Base-by-base conservation (phyloP, 2,797 vertebrate species). In the Chelonia mydas region DNA sequence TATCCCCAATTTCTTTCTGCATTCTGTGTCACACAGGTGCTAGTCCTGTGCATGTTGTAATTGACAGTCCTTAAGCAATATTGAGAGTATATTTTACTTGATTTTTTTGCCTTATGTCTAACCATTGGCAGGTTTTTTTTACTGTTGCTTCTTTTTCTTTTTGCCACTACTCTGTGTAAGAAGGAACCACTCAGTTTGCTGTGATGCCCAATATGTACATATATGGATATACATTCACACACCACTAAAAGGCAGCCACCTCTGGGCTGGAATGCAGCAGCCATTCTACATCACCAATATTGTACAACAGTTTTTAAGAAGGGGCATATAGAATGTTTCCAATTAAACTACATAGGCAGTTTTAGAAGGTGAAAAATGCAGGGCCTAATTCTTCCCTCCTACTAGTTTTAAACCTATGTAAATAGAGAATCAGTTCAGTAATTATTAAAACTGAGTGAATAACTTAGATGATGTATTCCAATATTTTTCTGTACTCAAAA, bases 331-430 rank as follows among this genome's bases (percentile, higher is more conserved):
- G 54, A 23, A 5, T 1, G 27, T 8, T 83, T 17, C 0, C 78
- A n/a, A 2, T 2, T 1, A 1, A 86, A 1, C 7, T 0, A 2
- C 11, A 37, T 33, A 51, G 49, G 28, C 17, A 21, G 0, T 41
- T 72, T 72, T 72, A 41, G 68, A 37, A 41, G 19, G 5, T 2
- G n/a, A 3, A 15, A 41, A 21, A 82, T 19, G 28, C 0, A 2
- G 23, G 41, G 3, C 31, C 25, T 55, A 1, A 2, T 5, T 27
- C 4, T 0, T 6, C 68, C 23, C 1, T 61, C 9, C 45, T 49
- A 7, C 5, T 6, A 0, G 0, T 11, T 12, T 15, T 51, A 33
- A 19, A 31, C 0, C 2, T 33, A 17, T 0, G 17, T 23, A 25
- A 12, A 53, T 33, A 3, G 6, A 17, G 10, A 77, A 28, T 77